Evolutionary conservation across 2,113 vertebrate species (phyloP).

Genomic region (Phylloscopus trochilus): DNA sequence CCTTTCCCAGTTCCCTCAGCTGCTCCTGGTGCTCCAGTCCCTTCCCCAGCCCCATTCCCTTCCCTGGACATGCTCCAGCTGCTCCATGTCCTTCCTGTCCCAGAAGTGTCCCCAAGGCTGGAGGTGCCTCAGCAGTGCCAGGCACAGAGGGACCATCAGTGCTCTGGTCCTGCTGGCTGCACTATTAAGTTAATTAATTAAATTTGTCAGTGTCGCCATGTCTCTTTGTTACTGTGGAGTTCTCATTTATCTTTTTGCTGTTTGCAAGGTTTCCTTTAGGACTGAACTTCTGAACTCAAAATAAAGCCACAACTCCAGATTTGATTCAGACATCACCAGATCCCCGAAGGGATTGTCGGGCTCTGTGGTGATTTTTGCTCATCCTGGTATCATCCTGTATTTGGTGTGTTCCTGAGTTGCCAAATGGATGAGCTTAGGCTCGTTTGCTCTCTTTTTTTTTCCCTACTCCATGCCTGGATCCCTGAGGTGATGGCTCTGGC

Average conservation of each 20-base stretch:
- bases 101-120: neutral
- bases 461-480: neutral
- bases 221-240: neutral
- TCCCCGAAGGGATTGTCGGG: rapidly evolving
- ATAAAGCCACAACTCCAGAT: neutral
- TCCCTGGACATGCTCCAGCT: rapidly evolving
- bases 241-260: neutral
- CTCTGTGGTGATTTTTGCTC: neutral
- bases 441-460: neutral
- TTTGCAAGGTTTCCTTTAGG: neutral
- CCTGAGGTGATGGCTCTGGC: neutral
- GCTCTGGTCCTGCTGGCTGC: neutral
- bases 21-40: neutral
- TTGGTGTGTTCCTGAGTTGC: neutral
- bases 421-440: neutral
- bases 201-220: neutral
- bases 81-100: neutral
- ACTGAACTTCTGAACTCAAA: neutral
- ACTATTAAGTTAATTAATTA: neutral
- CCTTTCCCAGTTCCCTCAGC: neutral
- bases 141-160: neutral
- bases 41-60: neutral
- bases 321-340: neutral
- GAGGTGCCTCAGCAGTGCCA: neutral
- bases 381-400: neutral